Conservation (phyloP, 2,113 vertebrate genomes). For the Hemiscyllium ocellatum region DNA sequence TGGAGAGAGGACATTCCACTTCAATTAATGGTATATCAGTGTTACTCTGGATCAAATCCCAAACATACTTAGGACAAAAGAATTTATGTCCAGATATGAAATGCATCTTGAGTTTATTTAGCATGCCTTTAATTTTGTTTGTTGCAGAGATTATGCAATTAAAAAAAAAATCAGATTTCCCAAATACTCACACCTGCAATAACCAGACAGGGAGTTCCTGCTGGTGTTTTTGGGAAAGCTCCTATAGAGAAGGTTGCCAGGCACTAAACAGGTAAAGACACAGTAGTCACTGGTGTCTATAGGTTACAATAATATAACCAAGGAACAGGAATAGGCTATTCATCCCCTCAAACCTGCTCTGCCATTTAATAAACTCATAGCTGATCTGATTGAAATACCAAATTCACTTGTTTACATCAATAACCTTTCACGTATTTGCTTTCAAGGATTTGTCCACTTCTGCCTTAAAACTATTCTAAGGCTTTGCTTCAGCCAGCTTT, state of each 20-base stretch:
- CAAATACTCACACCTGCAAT: not conserved
- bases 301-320: too few species aligned
- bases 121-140: not conserved
- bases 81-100: not conserved
- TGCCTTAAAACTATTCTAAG: too few species aligned
- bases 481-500: too few species aligned
- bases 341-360: too few species aligned
- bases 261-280: not conserved
- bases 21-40: conserved; percentile 5
- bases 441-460: too few species aligned
- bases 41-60: conserved; percentile 2
- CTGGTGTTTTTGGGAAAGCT: not conserved
- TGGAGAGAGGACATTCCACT: not conserved
- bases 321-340: too few species aligned
- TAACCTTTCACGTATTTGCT: too few species aligned
- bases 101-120: conserved; percentile 23
- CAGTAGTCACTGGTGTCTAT: too few species aligned
- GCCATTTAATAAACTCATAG: too few species aligned
- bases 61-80: not conserved
- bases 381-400: too few species aligned
- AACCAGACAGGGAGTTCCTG: not conserved
- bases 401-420: too few species aligned
- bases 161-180: not conserved
- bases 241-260: not conserved
- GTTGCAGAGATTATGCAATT: not conserved